Conservation (phyloP, 2,797 vertebrate genomes). For the Onychomys torridus region DNA sequence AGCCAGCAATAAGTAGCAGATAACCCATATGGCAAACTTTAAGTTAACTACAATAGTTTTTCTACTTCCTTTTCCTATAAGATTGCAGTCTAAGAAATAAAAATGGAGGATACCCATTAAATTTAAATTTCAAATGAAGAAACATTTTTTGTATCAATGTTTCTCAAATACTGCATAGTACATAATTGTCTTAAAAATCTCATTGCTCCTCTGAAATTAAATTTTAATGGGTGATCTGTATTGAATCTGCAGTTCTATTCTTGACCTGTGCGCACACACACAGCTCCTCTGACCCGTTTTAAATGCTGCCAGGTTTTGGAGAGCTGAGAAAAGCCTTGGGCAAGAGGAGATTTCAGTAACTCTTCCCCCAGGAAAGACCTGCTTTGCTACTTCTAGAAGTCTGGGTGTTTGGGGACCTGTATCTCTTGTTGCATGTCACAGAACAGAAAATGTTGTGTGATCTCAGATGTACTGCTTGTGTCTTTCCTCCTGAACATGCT, state of each 20-base stretch:
- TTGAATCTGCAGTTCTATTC: constrained; percentile 56
- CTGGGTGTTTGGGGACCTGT: constrained; percentile 16
- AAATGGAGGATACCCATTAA: constrained; percentile 30
- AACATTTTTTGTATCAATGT: not conserved
- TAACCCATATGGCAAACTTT: not conserved
- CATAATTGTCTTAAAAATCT: constrained; percentile 17
- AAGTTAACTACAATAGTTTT: constrained; percentile 53
- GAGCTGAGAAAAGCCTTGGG: constrained; percentile 48
- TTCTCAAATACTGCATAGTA: not conserved
- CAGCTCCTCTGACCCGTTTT: constrained; percentile 66
- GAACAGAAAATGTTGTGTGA: constrained; percentile 61
- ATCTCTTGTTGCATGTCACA: constrained; percentile 36
- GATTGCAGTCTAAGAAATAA: constrained; percentile 42
- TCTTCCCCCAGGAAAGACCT: constrained; percentile 7
- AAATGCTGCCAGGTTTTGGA: constrained; percentile 37
- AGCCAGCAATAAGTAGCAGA: not conserved
- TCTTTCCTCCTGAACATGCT: constrained; percentile 39
- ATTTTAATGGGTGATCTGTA: not conserved
- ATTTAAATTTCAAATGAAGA: constrained; percentile 54
- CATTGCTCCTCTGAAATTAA: constrained; percentile 69
- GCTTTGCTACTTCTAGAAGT: constrained; percentile 34
- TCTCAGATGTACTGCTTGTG: constrained; percentile 26
- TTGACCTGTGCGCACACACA: not conserved
- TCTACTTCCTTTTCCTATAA: constrained; percentile 50
- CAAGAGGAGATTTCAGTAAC: not conserved